Base-by-base conservation (phyloP, 2,888 invertebrate genomes). In the Eupeodes latifasciatus region DNA sequence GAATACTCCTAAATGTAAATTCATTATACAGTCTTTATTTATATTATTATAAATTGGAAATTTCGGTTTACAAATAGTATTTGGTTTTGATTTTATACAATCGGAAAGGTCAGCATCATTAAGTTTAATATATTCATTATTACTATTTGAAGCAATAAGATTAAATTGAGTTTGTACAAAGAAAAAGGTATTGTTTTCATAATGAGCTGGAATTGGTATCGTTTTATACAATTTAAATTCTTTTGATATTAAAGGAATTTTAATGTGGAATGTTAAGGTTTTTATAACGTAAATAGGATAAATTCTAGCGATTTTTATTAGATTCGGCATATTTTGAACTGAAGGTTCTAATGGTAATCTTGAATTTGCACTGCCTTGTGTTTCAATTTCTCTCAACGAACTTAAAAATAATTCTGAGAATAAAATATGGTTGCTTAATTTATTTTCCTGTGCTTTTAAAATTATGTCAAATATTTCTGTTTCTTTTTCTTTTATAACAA, bases 141-240 rank as follows among this genome's bases (percentile, higher is more conserved):
- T 53, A 10, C 5, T 36, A 16, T 69, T 69, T 51, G 67, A 69
- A 34, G 67, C 67, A 40, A 55, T 69, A 14, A 51, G 36, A 14
- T 53, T 53, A 0, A 10, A 36, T 5, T 69, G 36, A 16, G 69
- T 69, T 69, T 69, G 16, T 6, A 53, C 69, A 69, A 53, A 69
- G 40, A 53, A 69, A 11, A 34, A 53, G 40, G 69, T 53, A 19
- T 53, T 69, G 4, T 53, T 69, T 69, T 69, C n/a, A 53, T 53
- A 69, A 69, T 69, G 69, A 36, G 53, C 69, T 14, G 69, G 53
- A 12, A 69, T 69, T 36, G 69, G 69, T 34, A 69, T 69, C 0
- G 53, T 69, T 69, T 69, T 69, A 12, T 34, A 69, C 16, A 69
- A 36, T 69, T 53, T 69, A 16, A 53, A 69, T 69, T 69, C 53